Base-by-base conservation (phyloP, 2,113 vertebrate genomes). In the Daphoenositta chrysoptera region DNA sequence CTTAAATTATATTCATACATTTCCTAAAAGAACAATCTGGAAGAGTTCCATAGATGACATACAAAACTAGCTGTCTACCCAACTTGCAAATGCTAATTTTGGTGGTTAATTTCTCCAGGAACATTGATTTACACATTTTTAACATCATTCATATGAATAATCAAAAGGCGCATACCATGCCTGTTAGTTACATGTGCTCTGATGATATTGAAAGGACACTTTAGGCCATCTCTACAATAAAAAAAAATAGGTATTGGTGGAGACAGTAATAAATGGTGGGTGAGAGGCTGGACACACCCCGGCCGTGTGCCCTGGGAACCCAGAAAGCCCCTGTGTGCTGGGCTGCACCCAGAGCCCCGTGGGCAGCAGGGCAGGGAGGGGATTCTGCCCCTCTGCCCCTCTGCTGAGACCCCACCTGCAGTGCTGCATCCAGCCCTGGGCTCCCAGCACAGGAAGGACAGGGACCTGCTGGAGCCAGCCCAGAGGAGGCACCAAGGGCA, bases 291-390 rank as follows among this genome's bases (percentile, higher is more conserved):
- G 26, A 26, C 28, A 8, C 47, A 23, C 0, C 37, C 13, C 0
- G 0, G 7, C 33, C 1, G 2, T 51, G 37, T n/a, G 45, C 23
- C 0, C 47, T 75, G 45, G 45, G 24, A 82, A 23, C 39, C 45
- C 45, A 82, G 53, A 58, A 21, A 4, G 4, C 51, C 15, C 14
- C 44, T 4, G 0, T 66, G 60, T 51, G 28, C 69, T 82, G 45
- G 60, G 53, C 53, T 66, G 57, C n/a, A 47, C 0, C 45, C 87
- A 60, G 2, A 68, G 33, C n/a, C 61, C 60, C 2, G 7, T 75
- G 87, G 39, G 60, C 77, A 82, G 69, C 60, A 73, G 69, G 68
- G 33, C 27, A 82, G 69, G 60, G 45, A 73, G 45, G 37, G 39
- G 60, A 89, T 81, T 73, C 44, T 81, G 51, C 51, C 51, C 68